Evolutionary conservation across 2,888 invertebrate species (phyloP).

Genomic region (Drosophila flavopinicola): DNA sequence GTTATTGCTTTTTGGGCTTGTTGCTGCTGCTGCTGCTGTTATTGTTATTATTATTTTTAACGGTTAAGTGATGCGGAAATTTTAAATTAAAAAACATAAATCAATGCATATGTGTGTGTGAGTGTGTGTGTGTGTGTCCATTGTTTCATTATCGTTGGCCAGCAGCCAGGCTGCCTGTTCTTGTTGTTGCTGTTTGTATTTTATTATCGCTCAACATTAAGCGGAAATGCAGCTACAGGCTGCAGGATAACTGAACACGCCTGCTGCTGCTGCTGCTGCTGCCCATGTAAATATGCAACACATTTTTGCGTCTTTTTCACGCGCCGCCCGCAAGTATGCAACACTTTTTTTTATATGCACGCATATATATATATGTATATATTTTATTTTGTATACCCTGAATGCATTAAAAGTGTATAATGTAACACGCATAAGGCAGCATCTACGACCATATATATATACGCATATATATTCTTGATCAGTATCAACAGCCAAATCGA

Average conservation of each 20-base stretch:
- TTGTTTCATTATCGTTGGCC: conserved; percentile 53
- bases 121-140: conserved; percentile 24
- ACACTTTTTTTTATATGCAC: conserved; percentile 47
- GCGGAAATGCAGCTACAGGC: conserved; percentile 79
- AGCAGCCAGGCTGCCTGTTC: conserved; percentile 21
- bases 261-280: conserved; percentile 9
- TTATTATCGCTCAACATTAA: conserved; percentile 82
- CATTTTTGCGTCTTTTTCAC: conserved; percentile 42
- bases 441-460: no score
- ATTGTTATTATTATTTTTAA: conserved; percentile 69
- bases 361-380: no score
- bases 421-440: no score
- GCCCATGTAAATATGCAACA: conserved; percentile 53
- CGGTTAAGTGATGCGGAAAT: conserved; percentile 84
- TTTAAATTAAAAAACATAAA: conserved; percentile 85
- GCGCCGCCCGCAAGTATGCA: conserved; percentile 71
- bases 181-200: conserved; percentile 57
- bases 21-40: conserved; percentile 37
- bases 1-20: conserved; percentile 44
- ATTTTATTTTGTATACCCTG: no score
- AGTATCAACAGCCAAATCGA: no score
- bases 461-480: no score
- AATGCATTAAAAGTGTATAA: no score
- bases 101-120: conserved; percentile 75
- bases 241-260: conserved; percentile 30